Evolutionary conservation across 2,797 vertebrate genomes (phyloP), one percentile per base, ranked within the genome.

Genomic region (Geotrypetes seraphini): DNA sequence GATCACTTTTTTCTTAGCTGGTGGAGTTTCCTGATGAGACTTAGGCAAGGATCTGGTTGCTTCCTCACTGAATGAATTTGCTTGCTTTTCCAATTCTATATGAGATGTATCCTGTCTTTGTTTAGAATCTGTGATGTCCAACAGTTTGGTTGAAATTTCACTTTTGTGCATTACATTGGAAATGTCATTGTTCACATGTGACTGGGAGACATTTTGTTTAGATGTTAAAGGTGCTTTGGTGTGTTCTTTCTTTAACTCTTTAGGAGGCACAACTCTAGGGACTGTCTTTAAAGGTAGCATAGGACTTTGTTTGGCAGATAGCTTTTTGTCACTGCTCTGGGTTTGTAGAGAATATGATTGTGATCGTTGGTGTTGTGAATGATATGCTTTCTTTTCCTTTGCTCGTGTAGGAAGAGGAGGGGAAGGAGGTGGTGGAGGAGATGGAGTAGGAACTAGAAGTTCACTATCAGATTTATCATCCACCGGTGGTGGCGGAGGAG

Each of bases 381-480:
- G 21, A 12, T 31, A 20, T 5, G 31, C 2, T 44, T 36, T 41
- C 20, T 18, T 57, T 10, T 19, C 27, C 4, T 84, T 76, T 27
- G 81, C 81, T 48, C 39, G 52, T 53, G 22, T 11, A 31, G 32
- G 75, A 31, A 73, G 67, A 54, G 74, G 54, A 18, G 75, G 73
- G 26, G 66, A 65, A 33, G 73, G 71, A 11, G 42, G 39, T 14
- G 64, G 45, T 8, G 66, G 63, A 16, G 73, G 78, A 8, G 73
- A 68, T 4, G 53, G 59, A 1, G 66, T 62, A 4, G 76, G 74
- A 18, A 70, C 78, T 7, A 76, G 70, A 42, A 45, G 60, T 31
- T 88, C 82, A 28, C 47, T 60, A 39, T 85, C 84, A 51, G 57
- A 47, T 52, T 81, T 85, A 39, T 69, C 61, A 40, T 83, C 81